phyloP scores from a whole-genome alignment of 2,888 invertebrate species.

The Gerris lacustris region DNA sequence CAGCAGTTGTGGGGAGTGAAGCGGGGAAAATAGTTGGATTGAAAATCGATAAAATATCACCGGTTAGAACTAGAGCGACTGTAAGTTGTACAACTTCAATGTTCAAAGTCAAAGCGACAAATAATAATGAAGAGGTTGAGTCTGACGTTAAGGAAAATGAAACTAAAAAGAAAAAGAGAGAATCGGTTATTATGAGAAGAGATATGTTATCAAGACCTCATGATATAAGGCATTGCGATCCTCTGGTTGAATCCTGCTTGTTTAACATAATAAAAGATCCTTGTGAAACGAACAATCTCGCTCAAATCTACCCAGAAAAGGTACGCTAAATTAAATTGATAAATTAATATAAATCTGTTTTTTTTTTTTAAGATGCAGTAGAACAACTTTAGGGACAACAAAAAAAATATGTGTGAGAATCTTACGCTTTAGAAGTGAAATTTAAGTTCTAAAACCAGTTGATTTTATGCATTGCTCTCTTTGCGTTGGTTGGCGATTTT shows the following conservation, averaged over 20 bases:
- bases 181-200: not conserved
- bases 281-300: constrained; percentile 58
- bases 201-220: not conserved
- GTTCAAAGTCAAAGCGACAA: not conserved
- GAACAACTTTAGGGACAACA: too few species aligned
- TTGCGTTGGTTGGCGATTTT: too few species aligned
- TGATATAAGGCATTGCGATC: constrained; percentile 35
- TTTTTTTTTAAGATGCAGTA: too few species aligned
- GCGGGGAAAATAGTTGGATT: not conserved
- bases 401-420: too few species aligned
- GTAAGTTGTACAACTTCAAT: not conserved
- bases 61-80: not conserved
- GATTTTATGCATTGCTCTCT: too few species aligned
- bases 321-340: constrained; percentile 28
- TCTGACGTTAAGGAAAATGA: not conserved
- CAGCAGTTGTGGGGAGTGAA: constrained; percentile 15
- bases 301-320: constrained; percentile 39
- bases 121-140: not conserved
- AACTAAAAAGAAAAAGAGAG: not conserved
- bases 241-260: constrained; percentile 47
- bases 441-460: too few species aligned
- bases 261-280: constrained; percentile 67
- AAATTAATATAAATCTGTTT: too few species aligned
- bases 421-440: too few species aligned
- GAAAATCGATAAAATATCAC: not conserved